Conservation (phyloP, 2,888 invertebrate genomes). For the Drosophila anceps region DNA sequence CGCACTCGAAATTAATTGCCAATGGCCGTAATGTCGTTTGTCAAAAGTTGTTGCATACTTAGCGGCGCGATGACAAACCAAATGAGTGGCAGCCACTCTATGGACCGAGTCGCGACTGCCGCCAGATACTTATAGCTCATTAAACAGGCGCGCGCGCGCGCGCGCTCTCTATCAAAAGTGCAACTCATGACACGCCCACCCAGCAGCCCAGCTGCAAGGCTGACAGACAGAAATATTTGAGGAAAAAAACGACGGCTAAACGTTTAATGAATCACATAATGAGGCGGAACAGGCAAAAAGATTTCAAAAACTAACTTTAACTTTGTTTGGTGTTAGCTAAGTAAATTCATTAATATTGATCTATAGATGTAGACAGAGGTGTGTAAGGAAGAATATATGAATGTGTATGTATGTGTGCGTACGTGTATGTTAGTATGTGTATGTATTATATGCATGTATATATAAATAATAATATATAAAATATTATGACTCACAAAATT, state of each 20-base stretch:
- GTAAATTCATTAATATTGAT: not conserved
- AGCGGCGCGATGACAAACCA: constrained; percentile 45
- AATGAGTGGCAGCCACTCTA: constrained; percentile 41
- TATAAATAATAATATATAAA: no score
- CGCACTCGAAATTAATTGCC: constrained; percentile 70
- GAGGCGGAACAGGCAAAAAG: constrained; percentile 20
- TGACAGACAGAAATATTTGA: constrained; percentile 63
- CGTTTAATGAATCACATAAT: constrained; percentile 61
- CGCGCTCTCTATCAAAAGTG: constrained; percentile 4
- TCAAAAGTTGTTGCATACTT: constrained; percentile 77
- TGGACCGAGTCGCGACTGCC: constrained; percentile 18
- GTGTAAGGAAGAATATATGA: not conserved
- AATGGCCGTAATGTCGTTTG: constrained; percentile 65
- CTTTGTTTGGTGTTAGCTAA: not conserved
- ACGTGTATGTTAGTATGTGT: no score
- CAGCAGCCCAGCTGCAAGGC: constrained; percentile 29
- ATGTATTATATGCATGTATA: no score
- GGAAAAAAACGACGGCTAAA: constrained; percentile 29
- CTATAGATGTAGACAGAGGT: not conserved
- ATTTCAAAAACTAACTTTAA: constrained; percentile 6
- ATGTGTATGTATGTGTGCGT: not conserved
- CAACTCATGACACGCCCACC: constrained; percentile 72
- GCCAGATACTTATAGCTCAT: constrained; percentile 78
- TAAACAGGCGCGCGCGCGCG: constrained; percentile 49
- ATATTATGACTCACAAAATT: no score